Evolutionary conservation across 2,888 invertebrate genomes (phyloP), one percentile per base, ranked within the genome.

Genomic region (Barypeithes pellucidus): DNA sequence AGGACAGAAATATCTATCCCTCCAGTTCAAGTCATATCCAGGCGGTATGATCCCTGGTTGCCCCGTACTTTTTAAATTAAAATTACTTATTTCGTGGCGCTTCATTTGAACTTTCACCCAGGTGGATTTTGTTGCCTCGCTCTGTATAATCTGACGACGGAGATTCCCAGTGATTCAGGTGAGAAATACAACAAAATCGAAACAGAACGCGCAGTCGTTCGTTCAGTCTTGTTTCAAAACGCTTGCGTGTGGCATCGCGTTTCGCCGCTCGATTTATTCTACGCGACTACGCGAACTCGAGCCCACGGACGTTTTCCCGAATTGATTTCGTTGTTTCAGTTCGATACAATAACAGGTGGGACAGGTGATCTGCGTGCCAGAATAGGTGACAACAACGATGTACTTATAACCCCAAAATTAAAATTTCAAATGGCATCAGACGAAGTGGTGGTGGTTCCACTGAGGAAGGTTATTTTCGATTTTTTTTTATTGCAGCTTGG

Each of bases 391-490:
- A 24, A 45, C 14, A 61, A 60, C 60, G 11, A 61, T 61, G 61
- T 16, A 20, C 41, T 45, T 41, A 47, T 63, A 39, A 47, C 33
- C 8, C 22, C n/a, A 41, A 50, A 65, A 18, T 52, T 16, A 29
- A n/a, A 22, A 47, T 16, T 50, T 62, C n/a, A 33, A 52, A 79
- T 79, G 78, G 77, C 75, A n/a, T n/a, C n/a, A 41, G 74, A 80
- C 50, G 77, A 79, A 36, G 72, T 70, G 18, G 75, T 80, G 14
- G 78, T 80, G 14, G 79, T 84, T 50, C 81, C 82, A 50, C 67
- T 92, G 81, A 88, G 89, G 81, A 93, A 93, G 87, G 88, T 93
- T 79, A 82, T 90, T 77, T 85, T 92, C 83, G 94, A 94, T 88
- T 87, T 92, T 80, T 80, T 88, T 73, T 90, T 93, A 80, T 83